Conservation (phyloP, 2,113 vertebrate species). For the Microtus richardsoni region DNA sequence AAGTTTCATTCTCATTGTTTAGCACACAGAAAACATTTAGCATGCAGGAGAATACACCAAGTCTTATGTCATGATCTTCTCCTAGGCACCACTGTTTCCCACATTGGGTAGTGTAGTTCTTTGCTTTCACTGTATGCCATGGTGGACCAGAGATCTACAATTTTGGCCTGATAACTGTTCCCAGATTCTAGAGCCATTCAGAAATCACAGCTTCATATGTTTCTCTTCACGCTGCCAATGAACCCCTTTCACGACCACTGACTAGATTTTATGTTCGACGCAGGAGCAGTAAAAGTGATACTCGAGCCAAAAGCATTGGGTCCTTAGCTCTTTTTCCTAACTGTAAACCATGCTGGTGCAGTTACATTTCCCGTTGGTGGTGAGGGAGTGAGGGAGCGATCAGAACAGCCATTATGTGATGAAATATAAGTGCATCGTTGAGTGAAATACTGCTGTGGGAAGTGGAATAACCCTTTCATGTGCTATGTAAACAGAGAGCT, state of each 20-base stretch:
- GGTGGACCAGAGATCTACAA: background rate
- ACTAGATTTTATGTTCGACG: constrained; percentile 54
- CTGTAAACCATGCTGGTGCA: constrained; percentile 44
- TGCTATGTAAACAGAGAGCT: background rate
- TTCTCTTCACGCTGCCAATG: background rate
- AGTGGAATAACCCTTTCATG: constrained; percentile 48
- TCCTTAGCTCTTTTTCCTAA: constrained; percentile 44
- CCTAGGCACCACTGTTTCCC: background rate
- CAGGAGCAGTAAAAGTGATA: constrained; percentile 48
- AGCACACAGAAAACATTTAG: background rate
- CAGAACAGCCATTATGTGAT: constrained; percentile 59
- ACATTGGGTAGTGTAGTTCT: background rate
- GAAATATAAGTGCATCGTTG: constrained; percentile 53
- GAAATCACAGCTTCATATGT: background rate
- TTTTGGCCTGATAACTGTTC: background rate
- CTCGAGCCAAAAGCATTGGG: constrained; percentile 33
- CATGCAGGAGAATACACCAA: background rate
- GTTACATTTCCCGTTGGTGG: background rate
- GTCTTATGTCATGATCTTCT: background rate
- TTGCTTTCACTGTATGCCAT: background rate
- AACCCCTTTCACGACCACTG: background rate
- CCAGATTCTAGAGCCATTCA: background rate
- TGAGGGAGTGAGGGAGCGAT: constrained; percentile 46
- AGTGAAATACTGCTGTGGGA: constrained; percentile 59
- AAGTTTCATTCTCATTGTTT: background rate